These are phyloP conservation scores for Thrips palmi DNA, from an alignment of 1,140 invertebrate species.

Conservation along the genomic window DNA sequence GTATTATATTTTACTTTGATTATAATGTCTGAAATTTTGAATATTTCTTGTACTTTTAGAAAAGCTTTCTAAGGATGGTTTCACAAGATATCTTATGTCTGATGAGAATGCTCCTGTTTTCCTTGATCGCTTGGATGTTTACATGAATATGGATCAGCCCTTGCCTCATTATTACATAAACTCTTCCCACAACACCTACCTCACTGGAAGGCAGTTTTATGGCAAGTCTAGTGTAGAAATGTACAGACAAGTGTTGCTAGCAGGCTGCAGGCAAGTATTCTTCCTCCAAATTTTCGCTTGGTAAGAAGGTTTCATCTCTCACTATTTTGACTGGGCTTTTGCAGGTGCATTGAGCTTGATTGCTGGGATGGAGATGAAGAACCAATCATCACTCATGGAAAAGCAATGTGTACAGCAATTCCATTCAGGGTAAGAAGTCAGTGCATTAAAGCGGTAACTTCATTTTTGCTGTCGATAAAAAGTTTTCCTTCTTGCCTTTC, in stretches of 20 bases:
- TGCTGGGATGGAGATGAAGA: slow-evolving; percentile 99
- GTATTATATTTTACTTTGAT: not conserved
- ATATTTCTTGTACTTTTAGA: slow-evolving; percentile 18
- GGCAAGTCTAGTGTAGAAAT: slow-evolving; percentile 94
- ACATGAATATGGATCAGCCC: slow-evolving; percentile 97
- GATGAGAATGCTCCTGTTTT: slow-evolving; percentile 98
- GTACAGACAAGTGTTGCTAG: slow-evolving; percentile 84
- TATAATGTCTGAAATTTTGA: slow-evolving; percentile 1
- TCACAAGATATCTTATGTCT: slow-evolving; percentile 92
- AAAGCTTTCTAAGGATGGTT: slow-evolving; percentile 74
- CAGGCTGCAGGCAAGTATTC: slow-evolving; percentile 62
- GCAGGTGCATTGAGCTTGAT: slow-evolving; percentile 93
- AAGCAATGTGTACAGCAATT: slow-evolving; percentile 98
- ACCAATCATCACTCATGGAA: slow-evolving; percentile 95
- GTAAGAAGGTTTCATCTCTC: not conserved
- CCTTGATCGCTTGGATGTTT: slow-evolving; percentile 86
- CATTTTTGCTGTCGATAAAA: no score
- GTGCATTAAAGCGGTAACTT: no score
- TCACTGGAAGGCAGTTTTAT: slow-evolving; percentile 87
- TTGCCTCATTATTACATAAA: slow-evolving; percentile 96
- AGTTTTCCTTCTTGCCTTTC: slow-evolving; percentile 13
- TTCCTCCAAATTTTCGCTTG: no score
- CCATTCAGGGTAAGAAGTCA: slow-evolving; percentile 76
- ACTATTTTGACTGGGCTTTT: slow-evolving; percentile 9
- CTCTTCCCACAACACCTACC: slow-evolving; percentile 95